These are phyloP conservation scores for Lepidurus apus DNA, from an alignment of 1,140 invertebrate species.

Conservation along the genomic window DNA sequence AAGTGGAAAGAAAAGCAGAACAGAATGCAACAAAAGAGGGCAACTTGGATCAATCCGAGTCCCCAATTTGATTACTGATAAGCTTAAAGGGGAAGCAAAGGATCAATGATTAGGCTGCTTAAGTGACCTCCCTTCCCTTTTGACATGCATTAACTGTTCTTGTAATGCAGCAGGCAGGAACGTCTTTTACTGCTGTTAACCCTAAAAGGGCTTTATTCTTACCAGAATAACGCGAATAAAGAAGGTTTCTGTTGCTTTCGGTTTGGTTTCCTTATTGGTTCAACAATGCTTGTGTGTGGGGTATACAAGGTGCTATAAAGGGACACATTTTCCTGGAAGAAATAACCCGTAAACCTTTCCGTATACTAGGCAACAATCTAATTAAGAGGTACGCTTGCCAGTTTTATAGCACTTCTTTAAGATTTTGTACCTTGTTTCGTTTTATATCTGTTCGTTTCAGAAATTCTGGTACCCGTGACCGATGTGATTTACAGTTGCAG, in stretches of 20 bases:
- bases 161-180: too few relatives aligned
- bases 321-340: background rate
- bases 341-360: background rate
- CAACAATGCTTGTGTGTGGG: background rate
- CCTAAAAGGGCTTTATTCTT: background rate
- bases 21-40: background rate
- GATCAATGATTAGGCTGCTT: background rate
- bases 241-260: background rate
- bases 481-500: conserved; percentile 9
- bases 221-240: background rate
- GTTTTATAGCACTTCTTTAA: background rate
- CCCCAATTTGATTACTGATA: conserved; percentile 5
- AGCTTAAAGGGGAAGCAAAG: background rate
- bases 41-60: background rate
- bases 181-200: background rate
- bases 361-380: background rate
- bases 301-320: background rate
- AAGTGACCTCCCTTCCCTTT: background rate
- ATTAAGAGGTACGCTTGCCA: background rate
- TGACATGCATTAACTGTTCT: background rate
- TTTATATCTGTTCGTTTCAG: background rate
- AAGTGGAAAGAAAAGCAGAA: background rate
- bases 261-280: background rate
- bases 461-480: conserved; percentile 11
- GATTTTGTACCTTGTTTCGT: background rate